These are phyloP conservation scores for Numenius phaeopus DNA, from an alignment of 2,797 vertebrate genomes.

Conservation along the genomic window DNA sequence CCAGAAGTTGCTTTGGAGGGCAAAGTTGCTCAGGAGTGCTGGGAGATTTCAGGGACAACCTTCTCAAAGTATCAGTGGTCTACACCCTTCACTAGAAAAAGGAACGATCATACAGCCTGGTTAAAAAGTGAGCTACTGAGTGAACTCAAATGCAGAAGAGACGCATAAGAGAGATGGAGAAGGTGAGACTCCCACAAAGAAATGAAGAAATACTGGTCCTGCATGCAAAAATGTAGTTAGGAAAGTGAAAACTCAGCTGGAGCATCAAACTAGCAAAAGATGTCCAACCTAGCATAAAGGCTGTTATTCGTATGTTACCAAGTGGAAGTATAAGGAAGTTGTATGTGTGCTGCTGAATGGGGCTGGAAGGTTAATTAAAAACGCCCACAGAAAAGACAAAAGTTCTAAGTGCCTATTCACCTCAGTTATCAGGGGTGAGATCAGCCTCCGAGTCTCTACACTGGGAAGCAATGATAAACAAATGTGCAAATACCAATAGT, in stretches of 20 bases:
- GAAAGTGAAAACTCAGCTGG: neutral
- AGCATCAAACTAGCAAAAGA: neutral
- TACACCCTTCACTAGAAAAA: neutral
- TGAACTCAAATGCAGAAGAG: neutral
- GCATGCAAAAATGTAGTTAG: neutral
- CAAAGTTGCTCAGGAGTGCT: neutral
- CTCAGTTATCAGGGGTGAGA: neutral
- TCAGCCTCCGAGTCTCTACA: neutral
- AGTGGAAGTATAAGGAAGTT: neutral
- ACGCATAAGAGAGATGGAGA: neutral
- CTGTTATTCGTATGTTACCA: neutral
- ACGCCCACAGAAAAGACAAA: neutral
- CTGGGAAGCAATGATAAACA: neutral
- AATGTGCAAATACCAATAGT: neutral
- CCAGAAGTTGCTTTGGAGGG: neutral
- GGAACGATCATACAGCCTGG: neutral
- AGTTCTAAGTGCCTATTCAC: neutral
- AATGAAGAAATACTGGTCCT: neutral
- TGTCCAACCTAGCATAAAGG: neutral
- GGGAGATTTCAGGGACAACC: neutral
- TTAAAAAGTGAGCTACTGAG: neutral
- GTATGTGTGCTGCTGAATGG: neutral
- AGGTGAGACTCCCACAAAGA: neutral
- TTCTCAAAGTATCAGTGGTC: neutral
- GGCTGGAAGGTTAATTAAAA: neutral